Evolutionary conservation across 2,113 vertebrate genomes (phyloP).

Genomic region (Delphinus delphis): DNA sequence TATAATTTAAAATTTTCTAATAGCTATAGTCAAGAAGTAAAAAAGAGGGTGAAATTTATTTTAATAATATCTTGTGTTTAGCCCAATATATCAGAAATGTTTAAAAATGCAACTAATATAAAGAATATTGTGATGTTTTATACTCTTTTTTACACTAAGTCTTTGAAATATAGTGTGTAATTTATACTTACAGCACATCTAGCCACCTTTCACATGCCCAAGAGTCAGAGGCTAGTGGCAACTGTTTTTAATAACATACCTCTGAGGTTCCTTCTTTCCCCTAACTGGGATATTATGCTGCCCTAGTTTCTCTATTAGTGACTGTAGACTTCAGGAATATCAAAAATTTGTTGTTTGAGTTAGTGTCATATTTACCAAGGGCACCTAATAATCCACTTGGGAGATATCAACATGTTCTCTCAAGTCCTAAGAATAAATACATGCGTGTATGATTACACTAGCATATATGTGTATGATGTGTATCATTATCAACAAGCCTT

Average conservation of each 20-base stretch:
- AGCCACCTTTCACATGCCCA: not conserved
- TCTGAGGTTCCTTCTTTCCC: not conserved
- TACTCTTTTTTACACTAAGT: not conserved
- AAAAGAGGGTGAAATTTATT: not conserved
- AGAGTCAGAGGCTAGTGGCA: not conserved
- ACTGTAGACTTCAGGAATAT: not conserved
- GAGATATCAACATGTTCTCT: not conserved
- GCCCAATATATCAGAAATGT: not conserved
- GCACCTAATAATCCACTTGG: not conserved
- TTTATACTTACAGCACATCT: not conserved
- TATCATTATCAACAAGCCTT: not conserved
- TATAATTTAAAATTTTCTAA: not conserved
- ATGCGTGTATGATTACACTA: not conserved
- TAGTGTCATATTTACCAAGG: not conserved
- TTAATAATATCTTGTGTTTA: not conserved
- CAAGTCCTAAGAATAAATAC: not conserved
- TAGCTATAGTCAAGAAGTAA: not conserved
- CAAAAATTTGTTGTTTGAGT: not conserved
- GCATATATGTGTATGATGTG: not conserved
- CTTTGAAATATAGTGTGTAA: not conserved
- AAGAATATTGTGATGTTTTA: not conserved
- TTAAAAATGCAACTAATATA: slow-evolving; percentile 6
- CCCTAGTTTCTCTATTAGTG: not conserved
- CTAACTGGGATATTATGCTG: not conserved
- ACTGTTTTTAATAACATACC: not conserved